Conservation (phyloP, 2,113 vertebrate species). For the Rhinolophus ferrumequinum region DNA sequence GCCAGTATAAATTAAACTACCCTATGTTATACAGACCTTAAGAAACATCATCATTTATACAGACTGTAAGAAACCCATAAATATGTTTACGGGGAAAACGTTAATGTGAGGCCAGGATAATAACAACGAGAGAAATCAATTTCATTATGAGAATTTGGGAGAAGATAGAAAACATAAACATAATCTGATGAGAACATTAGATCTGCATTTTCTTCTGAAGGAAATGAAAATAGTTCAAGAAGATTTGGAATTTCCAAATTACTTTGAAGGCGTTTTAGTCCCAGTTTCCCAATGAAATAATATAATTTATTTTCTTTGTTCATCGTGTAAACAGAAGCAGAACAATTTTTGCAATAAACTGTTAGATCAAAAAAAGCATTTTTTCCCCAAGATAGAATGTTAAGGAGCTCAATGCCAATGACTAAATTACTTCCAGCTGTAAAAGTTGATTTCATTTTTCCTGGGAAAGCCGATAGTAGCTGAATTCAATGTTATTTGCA, state of each 20-base stretch:
- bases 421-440: slow-evolving; percentile 75
- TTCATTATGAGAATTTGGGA: slow-evolving; percentile 43
- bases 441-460: slow-evolving; percentile 62
- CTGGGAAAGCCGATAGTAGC: slow-evolving; percentile 25
- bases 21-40: not conserved
- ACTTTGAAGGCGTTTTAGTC: slow-evolving; percentile 46
- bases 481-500: not conserved
- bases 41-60: not conserved
- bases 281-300: slow-evolving; percentile 71
- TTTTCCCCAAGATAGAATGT: slow-evolving; percentile 70
- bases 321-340: slow-evolving; percentile 79
- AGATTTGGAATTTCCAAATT: slow-evolving; percentile 57
- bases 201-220: slow-evolving; percentile 43
- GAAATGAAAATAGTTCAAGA: slow-evolving; percentile 43
- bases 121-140: not conserved
- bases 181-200: slow-evolving; percentile 5
- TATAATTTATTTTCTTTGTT: slow-evolving; percentile 70
- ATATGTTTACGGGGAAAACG: not conserved
- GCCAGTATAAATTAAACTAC: not conserved
- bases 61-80: not conserved
- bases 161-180: not conserved
- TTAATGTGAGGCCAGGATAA: slow-evolving; percentile 17
- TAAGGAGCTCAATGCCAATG: slow-evolving; percentile 52
- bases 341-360: slow-evolving; percentile 72
- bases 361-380: slow-evolving; percentile 61